These are phyloP conservation scores for Pseudorhiza aurosa DNA, from an alignment of 30 jellyfish, hydroid and myxozoan species.

Conservation along the genomic window DNA sequence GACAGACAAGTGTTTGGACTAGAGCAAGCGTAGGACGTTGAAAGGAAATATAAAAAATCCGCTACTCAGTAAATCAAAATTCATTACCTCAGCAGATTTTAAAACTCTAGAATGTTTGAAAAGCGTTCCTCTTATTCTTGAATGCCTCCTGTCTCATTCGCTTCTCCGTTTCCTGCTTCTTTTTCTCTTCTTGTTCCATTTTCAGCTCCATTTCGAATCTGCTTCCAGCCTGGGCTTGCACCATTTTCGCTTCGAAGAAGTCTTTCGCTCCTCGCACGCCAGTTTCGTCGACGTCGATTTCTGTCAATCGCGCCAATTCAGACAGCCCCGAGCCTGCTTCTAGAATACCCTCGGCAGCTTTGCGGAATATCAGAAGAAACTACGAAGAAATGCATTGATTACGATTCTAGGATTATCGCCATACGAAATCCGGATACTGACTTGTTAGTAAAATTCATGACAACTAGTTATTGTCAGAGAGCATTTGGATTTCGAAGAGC, in stretches of 20 bases:
- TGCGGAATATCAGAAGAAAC: slow-evolving; percentile 92
- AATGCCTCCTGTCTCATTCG: slow-evolving; percentile 79
- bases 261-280: slow-evolving; percentile 98
- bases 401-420: too few species aligned
- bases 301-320: slow-evolving; percentile 76
- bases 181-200: slow-evolving; percentile 89
- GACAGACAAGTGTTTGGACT: too few species aligned
- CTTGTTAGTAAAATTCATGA: too few species aligned
- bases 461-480: too few species aligned
- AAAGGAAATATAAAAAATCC: too few species aligned
- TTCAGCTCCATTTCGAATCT: slow-evolving; percentile 92
- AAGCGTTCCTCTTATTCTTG: slow-evolving; percentile 71
- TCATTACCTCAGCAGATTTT: too few species aligned
- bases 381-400: too few species aligned
- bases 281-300: slow-evolving; percentile 96
- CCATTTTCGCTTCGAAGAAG: slow-evolving; percentile 94
- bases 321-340: slow-evolving; percentile 87
- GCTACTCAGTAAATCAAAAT: too few species aligned
- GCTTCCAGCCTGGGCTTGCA: slow-evolving; percentile 78
- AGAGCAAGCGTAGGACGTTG: too few species aligned
- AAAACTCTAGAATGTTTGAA: slow-evolving; percentile 53
- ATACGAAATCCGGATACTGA: too few species aligned
- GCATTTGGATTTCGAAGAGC: too few species aligned
- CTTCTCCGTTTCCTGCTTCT: slow-evolving; percentile 81
- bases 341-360: slow-evolving; percentile 90